A percentile compares a stretch with the other conserved stretches of the same genome.
Evolutionary conservation across 2,797 vertebrate species (phyloP).

Genomic region (Halcyon chelicuti): DNA sequence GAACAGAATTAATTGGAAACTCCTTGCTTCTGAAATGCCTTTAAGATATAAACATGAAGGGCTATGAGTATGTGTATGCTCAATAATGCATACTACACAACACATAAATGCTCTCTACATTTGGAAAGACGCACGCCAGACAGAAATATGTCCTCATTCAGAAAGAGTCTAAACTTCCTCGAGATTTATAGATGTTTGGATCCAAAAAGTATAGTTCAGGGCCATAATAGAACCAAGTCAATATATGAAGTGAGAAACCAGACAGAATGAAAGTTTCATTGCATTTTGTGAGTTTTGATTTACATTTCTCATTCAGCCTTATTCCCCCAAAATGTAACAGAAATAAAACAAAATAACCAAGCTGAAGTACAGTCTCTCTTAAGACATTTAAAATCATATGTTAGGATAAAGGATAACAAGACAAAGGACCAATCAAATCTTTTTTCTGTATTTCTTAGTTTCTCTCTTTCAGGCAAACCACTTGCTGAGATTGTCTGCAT

Average conservation of each 20-base stretch:
- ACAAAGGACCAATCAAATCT: slow-evolving; percentile 1
- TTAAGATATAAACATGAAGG: slow-evolving; percentile 31
- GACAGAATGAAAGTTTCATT: not conserved
- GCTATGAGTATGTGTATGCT: not conserved
- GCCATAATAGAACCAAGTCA: not conserved
- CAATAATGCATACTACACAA: not conserved
- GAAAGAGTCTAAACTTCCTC: not conserved
- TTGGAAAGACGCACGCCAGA: not conserved
- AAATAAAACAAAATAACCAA: not conserved
- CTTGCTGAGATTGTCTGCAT: slow-evolving; percentile 67
- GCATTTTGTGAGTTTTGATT: not conserved
- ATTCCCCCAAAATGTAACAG: not conserved
- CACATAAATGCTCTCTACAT: not conserved
- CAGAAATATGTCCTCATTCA: not conserved
- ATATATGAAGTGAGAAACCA: not conserved
- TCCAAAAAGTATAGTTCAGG: not conserved
- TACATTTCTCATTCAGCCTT: not conserved
- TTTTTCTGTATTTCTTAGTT: slow-evolving; percentile 31
- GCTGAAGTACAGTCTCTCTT: not conserved
- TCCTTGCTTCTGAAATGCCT: slow-evolving; percentile 40
- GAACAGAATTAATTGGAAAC: slow-evolving; percentile 35
- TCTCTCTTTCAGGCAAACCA: slow-evolving; percentile 50
- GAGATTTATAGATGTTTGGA: not conserved
- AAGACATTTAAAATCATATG: not conserved
- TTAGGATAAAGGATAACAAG: slow-evolving; percentile 18